Base-by-base conservation (phyloP, 2,797 vertebrate species). In the Epinephelus malabaricus region DNA sequence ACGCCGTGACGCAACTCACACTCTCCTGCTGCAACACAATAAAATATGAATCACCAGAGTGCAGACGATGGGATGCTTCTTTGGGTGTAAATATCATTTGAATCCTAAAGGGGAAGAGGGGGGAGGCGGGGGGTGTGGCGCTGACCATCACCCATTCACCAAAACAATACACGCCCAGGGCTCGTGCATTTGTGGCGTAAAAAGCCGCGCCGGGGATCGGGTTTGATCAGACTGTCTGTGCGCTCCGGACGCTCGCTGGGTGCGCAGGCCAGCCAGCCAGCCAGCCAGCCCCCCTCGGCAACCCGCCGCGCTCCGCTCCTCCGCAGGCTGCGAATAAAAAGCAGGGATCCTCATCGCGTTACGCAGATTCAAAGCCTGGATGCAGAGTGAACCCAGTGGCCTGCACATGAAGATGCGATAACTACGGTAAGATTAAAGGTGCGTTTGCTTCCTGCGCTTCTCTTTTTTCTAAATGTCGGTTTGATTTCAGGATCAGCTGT, bases 1-100 rank as follows among this genome's bases (percentile, higher is more conserved):
- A 79, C 82, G 89, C 87, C 84, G 46, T 93, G 93, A 93, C 93
- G 92, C 90, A 92, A 86, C 14, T 89, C 85, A 49, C 79, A 40
- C 84, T 65, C 63, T 64, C 30, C 79, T 88, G 91, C 91, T 87
- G 90, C 91, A 91, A 83, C 83, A 68, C 87, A 64, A 71, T 76
- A 50, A 85, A 80, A 88, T 63, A 79, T 87, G 88, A 86, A 82
- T 78, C 86, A 27, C 58, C 78, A 21, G 61, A 27, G 56, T 9
- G 59, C 45, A 43, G 81, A 25, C 63, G 84, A 38, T 34, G 65
- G 64, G 68, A 73, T 7, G 56, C 64, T n/a, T 70, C 54, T 49
- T 10, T 4, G 66, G 46, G 45, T 67, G 76, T 73, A 61, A 62
- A 71, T 59, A 17, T 23, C 49, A 11, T 80, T 58, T 74, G 66